Evolutionary conservation across 2,797 vertebrate species (phyloP), one percentile per base, ranked within the genome.

Genomic region (Cossypha dichroa): DNA sequence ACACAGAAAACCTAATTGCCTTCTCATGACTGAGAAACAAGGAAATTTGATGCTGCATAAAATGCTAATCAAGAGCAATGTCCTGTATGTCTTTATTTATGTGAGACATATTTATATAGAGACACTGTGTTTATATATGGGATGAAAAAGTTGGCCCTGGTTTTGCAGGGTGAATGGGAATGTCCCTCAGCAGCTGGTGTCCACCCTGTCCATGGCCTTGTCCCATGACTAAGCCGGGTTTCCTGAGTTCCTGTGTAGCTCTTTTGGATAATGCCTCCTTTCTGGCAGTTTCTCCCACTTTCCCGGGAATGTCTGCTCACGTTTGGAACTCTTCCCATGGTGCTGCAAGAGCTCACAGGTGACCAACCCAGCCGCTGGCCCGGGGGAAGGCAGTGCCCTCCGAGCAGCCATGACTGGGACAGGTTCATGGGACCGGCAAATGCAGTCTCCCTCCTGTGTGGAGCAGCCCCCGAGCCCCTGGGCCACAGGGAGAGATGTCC

Each of bases 351-450:
- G 56, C 56, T 36, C 1, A 1, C 20, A 14, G 74, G 45, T 64
- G 78, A 31, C 40, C 0, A 19, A 43, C n/a, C 23, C 52, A 7
- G 83, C 62, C 11, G 31, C n/a, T 7, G 9, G 4, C 13, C 40
- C 4, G 4, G 7, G 49, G 58, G 12, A 79, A 60, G 64, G 23
- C 68, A 59, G 3, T 33, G 80, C 9, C 38, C 84, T 52, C 7
- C 5, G 15, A 52, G 38, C 23, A 29, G n/a, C 55, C 7, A 0
- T 0, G 14, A 26, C 64, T 0, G 11, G 22, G 38, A 33, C 29
- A 11, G 56, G 25, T 22, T 8, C 3, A 0, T 2, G 11, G 55
- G 23, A 13, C 2, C 10, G 34, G 5, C 3, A 17, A 22, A 1
- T 1, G 2, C 43, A 9, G 40, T 10, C 3, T 46, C 14, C 6